Conservation (phyloP, 1,140 invertebrate genomes). For the Anoplophora glabripennis region DNA sequence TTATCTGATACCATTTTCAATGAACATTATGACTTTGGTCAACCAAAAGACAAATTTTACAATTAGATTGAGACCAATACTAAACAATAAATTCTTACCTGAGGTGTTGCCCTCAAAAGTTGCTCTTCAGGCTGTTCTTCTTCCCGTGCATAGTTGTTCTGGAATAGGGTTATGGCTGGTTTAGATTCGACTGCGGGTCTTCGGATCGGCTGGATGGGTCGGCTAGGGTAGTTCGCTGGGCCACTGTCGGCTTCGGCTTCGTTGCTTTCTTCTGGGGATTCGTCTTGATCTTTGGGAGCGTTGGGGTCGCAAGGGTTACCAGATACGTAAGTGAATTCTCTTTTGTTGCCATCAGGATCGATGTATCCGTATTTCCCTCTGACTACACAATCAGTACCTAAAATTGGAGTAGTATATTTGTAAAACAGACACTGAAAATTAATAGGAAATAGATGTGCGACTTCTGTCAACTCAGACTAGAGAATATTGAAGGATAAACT, state of each 20-base stretch:
- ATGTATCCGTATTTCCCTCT: conserved; percentile 86
- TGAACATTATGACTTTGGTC: too few species aligned
- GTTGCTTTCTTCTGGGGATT: conserved; percentile 49
- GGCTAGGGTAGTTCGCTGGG: conserved; percentile 64
- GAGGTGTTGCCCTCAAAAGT: conserved; percentile 47
- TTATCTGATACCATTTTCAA: too few species aligned
- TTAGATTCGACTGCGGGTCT: conserved; percentile 54
- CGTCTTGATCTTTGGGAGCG: conserved; percentile 64
- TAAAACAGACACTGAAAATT: too few species aligned
- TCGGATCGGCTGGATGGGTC: conserved; percentile 51
- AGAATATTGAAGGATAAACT: too few species aligned
- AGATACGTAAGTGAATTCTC: conserved; percentile 86
- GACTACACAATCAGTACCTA: conserved; percentile 77
- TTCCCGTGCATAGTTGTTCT: conserved; percentile 61
- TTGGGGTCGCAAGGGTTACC: conserved; percentile 87
- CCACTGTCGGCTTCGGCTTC: conserved; percentile 62
- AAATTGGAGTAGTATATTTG: not conserved
- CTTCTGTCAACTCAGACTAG: too few species aligned
- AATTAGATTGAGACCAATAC: too few species aligned
- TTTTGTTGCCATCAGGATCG: conserved; percentile 82
- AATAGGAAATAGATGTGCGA: too few species aligned
- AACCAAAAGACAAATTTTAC: too few species aligned
- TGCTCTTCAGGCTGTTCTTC: conserved; percentile 61
- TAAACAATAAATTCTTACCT: conserved; percentile 19
- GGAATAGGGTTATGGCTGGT: conserved; percentile 63